Evolutionary conservation across 2,797 vertebrate species (phyloP), one percentile per base, ranked within the genome.

Genomic region (Anniella stebbinsi): DNA sequence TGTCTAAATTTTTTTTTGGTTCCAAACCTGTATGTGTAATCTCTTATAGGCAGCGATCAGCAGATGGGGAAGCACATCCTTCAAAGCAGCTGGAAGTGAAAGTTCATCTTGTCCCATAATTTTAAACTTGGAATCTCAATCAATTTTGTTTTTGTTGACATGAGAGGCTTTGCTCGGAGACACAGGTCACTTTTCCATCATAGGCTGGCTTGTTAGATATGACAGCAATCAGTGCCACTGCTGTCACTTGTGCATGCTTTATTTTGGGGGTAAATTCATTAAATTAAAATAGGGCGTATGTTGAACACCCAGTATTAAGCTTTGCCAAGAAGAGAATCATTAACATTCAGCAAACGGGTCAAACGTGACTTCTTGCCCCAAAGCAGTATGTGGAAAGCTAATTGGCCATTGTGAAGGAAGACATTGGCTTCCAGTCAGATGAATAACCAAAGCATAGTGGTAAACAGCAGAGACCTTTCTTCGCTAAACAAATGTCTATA

Each of bases 401-500:
- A 89, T 69, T 89, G 77, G 77, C 66, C 25, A 1, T 30, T 70
- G 66, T 70, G 82, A 57, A 69, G 60, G 82, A 69, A 84, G 73
- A 36, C 69, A 54, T 54, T 89, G 69, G 18, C 36, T 80, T 78
- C 78, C n/a, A 41, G n/a, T 70, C 28, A 38, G 73, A 78, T 77
- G 82, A 88, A 75, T 76, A 76, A 89, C 70, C 63, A 57, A 70
- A 89, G 75, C 45, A 54, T 23, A n/a, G 18, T 69, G 38, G 28
- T 57, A 78, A 86, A 69, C 45, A 67, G 45, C 41, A 80, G 51
- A 57, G 9, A 72, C 63, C 36, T 72, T 80, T 77, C 82, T 76
- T 51, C 36, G 81, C 81, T 78, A 89, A 85, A 86, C 75, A 60
- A 85, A 70, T 80, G 82, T 41, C 36, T 78, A 70, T 72, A 72